phyloP scores from a whole-genome alignment of 1,140 invertebrate species.

The Solen grandis region DNA sequence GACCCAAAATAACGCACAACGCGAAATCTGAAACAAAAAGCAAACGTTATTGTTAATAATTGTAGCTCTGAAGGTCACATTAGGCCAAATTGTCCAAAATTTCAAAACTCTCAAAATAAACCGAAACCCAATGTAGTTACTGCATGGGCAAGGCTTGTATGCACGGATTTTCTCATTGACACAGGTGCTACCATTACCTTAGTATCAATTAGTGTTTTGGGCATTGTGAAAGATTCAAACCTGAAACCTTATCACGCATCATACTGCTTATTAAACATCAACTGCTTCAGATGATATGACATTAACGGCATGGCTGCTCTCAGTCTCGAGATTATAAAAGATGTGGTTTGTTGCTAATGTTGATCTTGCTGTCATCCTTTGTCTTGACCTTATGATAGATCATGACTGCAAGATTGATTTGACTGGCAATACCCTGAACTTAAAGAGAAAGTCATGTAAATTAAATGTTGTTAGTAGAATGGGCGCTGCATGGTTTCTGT shows the following conservation, averaged over 20 bases:
- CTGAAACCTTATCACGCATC: neutral
- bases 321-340: neutral
- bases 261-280: neutral
- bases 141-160: neutral
- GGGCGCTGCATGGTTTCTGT: neutral
- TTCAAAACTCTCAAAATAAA: no score
- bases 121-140: neutral
- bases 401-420: no score
- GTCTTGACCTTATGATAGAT: no score
- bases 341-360: no score
- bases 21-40: no score
- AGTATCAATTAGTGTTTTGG: neutral
- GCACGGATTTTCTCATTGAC: conserved; percentile 12
- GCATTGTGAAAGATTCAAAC: no score
- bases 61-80: no score
- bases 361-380: no score
- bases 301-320: neutral
- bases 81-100: no score
- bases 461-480: neutral
- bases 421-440: neutral
- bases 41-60: no score
- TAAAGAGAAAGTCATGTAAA: neutral
- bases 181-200: conserved; percentile 19
- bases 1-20: no score
- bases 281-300: neutral